Conservation (phyloP, 1,140 invertebrate genomes). For the Bombus cullumanus region DNA sequence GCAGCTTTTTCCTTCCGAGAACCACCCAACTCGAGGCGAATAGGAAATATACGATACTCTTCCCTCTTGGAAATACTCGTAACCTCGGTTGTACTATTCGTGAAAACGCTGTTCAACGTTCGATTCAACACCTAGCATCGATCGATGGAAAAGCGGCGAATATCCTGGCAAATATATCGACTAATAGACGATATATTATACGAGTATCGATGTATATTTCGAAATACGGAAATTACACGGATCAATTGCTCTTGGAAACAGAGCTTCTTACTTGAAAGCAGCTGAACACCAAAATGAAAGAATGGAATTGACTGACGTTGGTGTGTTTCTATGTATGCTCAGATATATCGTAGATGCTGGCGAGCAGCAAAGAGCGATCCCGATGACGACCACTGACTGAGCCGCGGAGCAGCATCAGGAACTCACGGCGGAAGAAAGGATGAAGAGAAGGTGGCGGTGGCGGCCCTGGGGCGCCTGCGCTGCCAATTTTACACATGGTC, state of each 20-base stretch:
- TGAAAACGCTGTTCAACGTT: neutral
- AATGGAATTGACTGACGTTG: too few species aligned
- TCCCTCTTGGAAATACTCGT: neutral
- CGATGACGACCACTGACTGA: constrained; percentile 72
- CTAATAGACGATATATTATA: neutral
- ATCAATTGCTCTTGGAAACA: neutral
- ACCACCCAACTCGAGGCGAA: neutral
- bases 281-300: neutral
- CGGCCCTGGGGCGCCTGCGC: constrained; percentile 68
- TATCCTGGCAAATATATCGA: neutral
- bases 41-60: neutral
- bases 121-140: neutral
- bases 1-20: neutral
- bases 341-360: neutral
- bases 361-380: constrained; percentile 47
- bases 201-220: neutral
- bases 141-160: neutral
- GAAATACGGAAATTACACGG: neutral
- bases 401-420: constrained; percentile 57
- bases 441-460: constrained; percentile 53
- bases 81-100: neutral
- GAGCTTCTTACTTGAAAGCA: neutral
- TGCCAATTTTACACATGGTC: constrained; percentile 74
- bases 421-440: constrained; percentile 61
- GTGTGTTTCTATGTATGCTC: neutral